phyloP scores from a whole-genome alignment of 2,888 invertebrate species.

The Steinernema carpocapsae region DNA sequence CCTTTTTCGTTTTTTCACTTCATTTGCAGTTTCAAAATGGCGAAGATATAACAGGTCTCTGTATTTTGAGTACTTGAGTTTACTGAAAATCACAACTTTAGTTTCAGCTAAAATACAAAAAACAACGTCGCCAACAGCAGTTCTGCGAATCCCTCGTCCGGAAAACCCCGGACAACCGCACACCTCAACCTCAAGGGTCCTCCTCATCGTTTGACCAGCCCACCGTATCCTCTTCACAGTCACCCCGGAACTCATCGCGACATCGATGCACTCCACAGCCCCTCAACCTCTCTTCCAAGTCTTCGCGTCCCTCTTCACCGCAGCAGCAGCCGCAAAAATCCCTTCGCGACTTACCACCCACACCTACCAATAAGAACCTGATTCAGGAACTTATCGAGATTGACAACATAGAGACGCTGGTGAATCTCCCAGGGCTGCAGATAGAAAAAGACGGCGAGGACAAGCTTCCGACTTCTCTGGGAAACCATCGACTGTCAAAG shows the following conservation, averaged over 20 bases:
- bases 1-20: no score
- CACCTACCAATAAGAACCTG: slow-evolving; percentile 42
- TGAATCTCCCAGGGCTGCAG: slow-evolving; percentile 76
- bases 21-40: no score
- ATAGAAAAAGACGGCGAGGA: slow-evolving; percentile 79
- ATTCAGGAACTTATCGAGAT: slow-evolving; percentile 82
- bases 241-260: slow-evolving; percentile 28
- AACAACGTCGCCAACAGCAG: slow-evolving; percentile 61
- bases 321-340: slow-evolving; percentile 21
- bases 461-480: slow-evolving; percentile 76
- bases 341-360: slow-evolving; percentile 28
- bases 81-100: no score
- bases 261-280: slow-evolving; percentile 35
- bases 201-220: not conserved
- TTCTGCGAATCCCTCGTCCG: slow-evolving; percentile 51
- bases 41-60: no score
- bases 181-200: slow-evolving; percentile 30
- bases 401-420: slow-evolving; percentile 94
- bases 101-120: slow-evolving; percentile 32
- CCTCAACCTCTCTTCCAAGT: slow-evolving; percentile 70
- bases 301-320: slow-evolving; percentile 69
- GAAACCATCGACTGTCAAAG: slow-evolving; percentile 54
- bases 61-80: no score
- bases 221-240: slow-evolving; percentile 34
- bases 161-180: not conserved